Evolutionary conservation across 2,113 vertebrate species (phyloP).

Genomic region (Macquaria australasica): DNA sequence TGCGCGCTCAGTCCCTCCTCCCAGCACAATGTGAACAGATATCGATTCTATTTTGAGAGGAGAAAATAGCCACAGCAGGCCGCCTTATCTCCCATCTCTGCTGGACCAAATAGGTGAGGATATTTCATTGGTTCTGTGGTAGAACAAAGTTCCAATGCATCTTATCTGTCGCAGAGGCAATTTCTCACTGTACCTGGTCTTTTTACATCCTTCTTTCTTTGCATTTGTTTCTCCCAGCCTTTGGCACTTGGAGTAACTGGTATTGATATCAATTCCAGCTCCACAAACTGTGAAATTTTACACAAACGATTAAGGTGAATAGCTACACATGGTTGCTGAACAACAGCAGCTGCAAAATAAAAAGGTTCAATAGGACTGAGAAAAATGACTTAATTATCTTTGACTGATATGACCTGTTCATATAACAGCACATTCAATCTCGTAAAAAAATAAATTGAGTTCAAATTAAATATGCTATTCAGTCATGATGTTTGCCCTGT

Average conservation of each 20-base stretch:
- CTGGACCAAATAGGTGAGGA: conserved; percentile 39
- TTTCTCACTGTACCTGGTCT: neutral
- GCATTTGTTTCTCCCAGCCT: neutral
- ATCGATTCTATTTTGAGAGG: conserved; percentile 60
- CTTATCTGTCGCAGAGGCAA: conserved; percentile 26
- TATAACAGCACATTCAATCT: neutral
- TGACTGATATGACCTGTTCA: neutral
- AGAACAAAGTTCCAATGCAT: conserved; percentile 39
- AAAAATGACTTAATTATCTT: neutral
- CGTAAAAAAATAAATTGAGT: neutral
- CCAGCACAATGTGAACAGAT: conserved; percentile 35
- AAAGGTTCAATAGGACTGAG: neutral
- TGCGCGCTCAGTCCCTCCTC: conserved; percentile 16
- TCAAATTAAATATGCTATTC: neutral
- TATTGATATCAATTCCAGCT: neutral
- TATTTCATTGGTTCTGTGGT: conserved; percentile 24
- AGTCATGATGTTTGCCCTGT: neutral
- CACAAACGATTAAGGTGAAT: neutral
- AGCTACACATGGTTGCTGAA: neutral
- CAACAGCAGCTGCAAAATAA: neutral
- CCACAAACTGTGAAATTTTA: neutral
- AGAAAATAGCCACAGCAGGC: conserved; percentile 46
- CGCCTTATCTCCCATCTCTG: conserved; percentile 15
- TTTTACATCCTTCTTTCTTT: neutral
- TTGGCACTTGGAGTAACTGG: neutral